Conservation (phyloP, 2,113 vertebrate species). For the Corynorhinus townsendii region DNA sequence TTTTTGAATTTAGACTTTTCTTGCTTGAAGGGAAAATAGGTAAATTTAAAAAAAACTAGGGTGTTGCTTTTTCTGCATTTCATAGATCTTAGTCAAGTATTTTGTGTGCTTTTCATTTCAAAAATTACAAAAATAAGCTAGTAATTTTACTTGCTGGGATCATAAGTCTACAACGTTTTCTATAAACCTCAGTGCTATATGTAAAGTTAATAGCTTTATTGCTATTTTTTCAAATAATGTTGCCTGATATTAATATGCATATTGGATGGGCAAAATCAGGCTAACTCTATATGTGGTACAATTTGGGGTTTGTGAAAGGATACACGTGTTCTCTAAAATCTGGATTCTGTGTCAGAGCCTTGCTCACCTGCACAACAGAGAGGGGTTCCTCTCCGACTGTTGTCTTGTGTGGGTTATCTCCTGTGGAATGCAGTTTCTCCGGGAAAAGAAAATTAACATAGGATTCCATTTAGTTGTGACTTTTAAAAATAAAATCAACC, state of each 20-base stretch:
- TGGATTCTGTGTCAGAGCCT: neutral
- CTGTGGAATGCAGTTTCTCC: constrained; percentile 9
- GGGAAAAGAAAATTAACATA: neutral
- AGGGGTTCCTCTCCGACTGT: neutral
- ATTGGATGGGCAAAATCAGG: constrained; percentile 63
- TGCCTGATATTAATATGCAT: constrained; percentile 55
- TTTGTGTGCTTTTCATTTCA: neutral
- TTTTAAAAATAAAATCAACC: neutral
- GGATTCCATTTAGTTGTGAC: neutral
- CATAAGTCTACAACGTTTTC: neutral
- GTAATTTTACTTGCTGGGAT: constrained; percentile 12
- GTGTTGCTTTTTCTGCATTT: neutral
- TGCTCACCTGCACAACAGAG: neutral
- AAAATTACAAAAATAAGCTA: constrained; percentile 25
- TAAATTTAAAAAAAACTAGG: neutral
- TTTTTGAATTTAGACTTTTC: neutral
- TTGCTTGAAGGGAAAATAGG: neutral
- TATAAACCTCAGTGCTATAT: constrained; percentile 27
- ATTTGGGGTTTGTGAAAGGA: constrained; percentile 60
- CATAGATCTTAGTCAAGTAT: constrained; percentile 5
- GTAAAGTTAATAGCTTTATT: constrained; percentile 30
- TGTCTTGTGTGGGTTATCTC: neutral
- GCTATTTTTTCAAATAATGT: constrained; percentile 33
- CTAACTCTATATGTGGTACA: constrained; percentile 65
- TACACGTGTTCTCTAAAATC: constrained; percentile 52